Conservation (phyloP, 2,888 invertebrate species). For the Pecten maximus region DNA sequence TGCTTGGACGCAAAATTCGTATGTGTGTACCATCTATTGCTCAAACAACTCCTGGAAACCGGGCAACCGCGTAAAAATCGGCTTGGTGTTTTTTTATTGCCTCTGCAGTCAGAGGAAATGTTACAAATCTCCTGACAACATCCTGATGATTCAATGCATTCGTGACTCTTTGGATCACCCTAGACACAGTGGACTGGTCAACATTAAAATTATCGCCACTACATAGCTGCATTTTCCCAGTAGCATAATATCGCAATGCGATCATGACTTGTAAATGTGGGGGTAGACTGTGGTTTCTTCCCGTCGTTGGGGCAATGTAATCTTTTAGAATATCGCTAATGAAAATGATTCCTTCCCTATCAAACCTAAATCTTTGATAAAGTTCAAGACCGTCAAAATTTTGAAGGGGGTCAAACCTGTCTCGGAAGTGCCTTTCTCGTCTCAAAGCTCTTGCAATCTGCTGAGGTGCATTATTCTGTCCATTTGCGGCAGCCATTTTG, state of each 20-base stretch:
- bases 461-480: conserved; percentile 7
- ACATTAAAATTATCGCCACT: neutral
- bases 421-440: neutral
- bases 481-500: neutral
- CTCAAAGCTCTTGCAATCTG: neutral
- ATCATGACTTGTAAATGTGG: conserved; percentile 39
- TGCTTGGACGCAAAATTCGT: neutral
- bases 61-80: conserved; percentile 31
- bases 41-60: conserved; percentile 24
- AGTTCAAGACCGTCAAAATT: neutral
- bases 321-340: too few species aligned
- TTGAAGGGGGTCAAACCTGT: neutral
- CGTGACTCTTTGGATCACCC: neutral
- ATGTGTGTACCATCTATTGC: conserved; percentile 36
- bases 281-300: conserved; percentile 39
- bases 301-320: neutral
- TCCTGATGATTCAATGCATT: neutral
- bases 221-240: conserved; percentile 38
- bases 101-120: neutral
- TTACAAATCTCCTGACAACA: neutral
- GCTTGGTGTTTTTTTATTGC: neutral
- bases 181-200: neutral
- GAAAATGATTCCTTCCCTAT: neutral
- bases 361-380: neutral
- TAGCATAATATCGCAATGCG: neutral